Evolutionary conservation across 2,888 invertebrate genomes (phyloP), one percentile per base, ranked within the genome.

Genomic region (Ceraclea dissimilis): DNA sequence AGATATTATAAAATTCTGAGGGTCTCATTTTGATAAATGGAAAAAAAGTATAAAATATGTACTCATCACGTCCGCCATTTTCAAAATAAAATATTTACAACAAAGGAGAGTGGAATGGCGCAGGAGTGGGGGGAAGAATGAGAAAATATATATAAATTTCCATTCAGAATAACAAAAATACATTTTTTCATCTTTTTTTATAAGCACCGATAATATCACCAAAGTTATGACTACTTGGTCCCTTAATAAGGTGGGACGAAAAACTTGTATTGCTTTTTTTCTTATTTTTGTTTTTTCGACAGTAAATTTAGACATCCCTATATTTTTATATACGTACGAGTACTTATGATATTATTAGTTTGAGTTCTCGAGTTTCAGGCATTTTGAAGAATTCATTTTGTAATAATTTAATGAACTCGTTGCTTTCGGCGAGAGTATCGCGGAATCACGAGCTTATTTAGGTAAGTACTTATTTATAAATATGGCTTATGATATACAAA

Each of bases 171-270:
- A 46, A 20, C 19, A 46, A 19, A 46, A 19, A 46, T 46, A 19
- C 20, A 46, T 46, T 46, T 46, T 19, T 46, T 46, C 20, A 46
- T 46, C 20, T 46, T 46, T 49, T 18, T 49, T 22, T 49, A 22
- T 49, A 49, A 49, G 22, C 49, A 49, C 48, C 47, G 56, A 56
- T 56, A 56, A 52, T 56, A 56, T 56, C 56, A 39, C 49, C 49
- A 48, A 52, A 56, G 56, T 56, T 56, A 56, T 52, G 49, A 46
- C 39, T 13, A 13, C 16, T 16, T 13, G 5, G 13, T 11, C 31
- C 31, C 31, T 31, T 31, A 11, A 31, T 31, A 11, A 8, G 11
- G 31, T 31, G 31, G 31, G 11, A 11, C 11, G 31, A 31, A 31
- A 31, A 31, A 31, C 11, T 31, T 8, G n/a, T n/a, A n/a, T n/a